Conservation (phyloP, 2,113 vertebrate genomes). For the Actenoides lindsayi region DNA sequence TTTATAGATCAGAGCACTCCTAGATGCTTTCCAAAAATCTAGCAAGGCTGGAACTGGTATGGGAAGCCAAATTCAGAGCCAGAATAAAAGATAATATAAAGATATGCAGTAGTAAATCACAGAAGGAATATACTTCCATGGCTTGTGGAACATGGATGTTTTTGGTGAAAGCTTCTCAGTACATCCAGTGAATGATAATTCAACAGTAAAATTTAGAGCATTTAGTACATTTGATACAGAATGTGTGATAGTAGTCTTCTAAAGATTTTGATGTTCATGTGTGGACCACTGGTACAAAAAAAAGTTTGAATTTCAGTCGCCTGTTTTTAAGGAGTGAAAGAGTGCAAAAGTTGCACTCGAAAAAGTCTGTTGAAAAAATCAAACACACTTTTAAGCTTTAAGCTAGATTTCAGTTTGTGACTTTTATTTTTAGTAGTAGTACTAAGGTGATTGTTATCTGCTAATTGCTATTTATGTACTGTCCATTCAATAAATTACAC, state of each 20-base stretch:
- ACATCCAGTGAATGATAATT: background rate
- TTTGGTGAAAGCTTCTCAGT: background rate
- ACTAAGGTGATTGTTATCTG: background rate
- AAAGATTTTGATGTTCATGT: background rate
- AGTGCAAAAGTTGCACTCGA: background rate
- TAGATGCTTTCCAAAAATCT: background rate
- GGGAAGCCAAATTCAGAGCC: background rate
- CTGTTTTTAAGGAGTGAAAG: background rate
- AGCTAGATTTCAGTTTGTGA: background rate
- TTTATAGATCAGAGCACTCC: background rate
- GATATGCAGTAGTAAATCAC: rapidly evolving
- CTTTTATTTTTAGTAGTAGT: background rate
- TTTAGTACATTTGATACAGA: background rate
- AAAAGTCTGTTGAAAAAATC: background rate
- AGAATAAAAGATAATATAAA: background rate
- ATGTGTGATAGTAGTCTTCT: background rate
- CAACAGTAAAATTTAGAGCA: background rate
- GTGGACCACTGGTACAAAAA: background rate
- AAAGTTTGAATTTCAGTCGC: background rate
- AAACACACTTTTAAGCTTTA: background rate
- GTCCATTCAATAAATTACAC: background rate
- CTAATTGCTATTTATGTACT: background rate
- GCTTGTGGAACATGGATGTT: background rate
- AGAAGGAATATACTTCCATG: background rate
- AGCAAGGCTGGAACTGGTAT: background rate